Conservation (phyloP, 2,113 vertebrate species). For the Conger conger region DNA sequence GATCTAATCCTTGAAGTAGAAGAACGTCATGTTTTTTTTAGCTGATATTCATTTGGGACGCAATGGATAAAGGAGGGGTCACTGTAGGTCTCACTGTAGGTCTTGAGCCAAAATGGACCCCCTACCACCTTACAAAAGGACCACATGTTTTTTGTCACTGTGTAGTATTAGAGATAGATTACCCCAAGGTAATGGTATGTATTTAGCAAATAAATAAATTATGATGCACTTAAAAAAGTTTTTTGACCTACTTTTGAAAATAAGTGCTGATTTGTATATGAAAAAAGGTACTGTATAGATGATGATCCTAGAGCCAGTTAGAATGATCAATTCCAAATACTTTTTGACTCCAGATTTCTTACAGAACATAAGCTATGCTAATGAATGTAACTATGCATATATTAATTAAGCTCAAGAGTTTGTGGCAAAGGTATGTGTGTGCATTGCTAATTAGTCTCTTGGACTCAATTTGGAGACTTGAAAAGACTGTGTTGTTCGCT, state of each 20-base stretch:
- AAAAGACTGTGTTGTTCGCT: not conserved
- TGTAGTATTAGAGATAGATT: not conserved
- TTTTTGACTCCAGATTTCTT: no score
- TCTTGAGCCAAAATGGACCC: not conserved
- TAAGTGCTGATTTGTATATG: not conserved
- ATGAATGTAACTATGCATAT: no score
- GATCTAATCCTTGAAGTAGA: not conserved
- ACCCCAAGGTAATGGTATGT: not conserved
- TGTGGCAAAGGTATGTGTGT: no score
- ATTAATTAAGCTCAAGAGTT: no score
- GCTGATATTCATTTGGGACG: not conserved
- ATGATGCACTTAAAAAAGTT: not conserved
- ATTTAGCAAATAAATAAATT: not conserved
- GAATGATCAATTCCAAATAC: no score
- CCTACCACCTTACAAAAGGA: not conserved
- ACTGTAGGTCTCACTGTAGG: not conserved
- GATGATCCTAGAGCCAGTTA: no score
- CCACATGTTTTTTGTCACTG: not conserved
- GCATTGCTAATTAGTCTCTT: not conserved
- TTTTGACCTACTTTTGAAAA: not conserved
- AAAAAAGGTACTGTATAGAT: not conserved
- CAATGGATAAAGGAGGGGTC: not conserved
- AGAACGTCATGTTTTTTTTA: not conserved
- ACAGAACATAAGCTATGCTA: no score
- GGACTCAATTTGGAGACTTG: not conserved